phyloP scores from a whole-genome alignment of 2,797 vertebrate species.

The Merluccius polli region DNA sequence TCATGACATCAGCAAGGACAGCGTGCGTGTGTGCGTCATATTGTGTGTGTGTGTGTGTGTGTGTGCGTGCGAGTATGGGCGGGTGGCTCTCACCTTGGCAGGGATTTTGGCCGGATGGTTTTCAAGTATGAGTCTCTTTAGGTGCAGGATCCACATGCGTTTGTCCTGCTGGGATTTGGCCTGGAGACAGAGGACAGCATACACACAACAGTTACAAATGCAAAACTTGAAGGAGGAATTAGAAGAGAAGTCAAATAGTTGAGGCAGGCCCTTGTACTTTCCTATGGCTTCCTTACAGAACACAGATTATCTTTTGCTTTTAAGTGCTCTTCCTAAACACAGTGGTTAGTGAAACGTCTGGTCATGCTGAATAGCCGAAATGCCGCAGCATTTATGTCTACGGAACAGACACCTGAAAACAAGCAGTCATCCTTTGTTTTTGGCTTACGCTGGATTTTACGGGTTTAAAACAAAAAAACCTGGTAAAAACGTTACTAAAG shows the following conservation, averaged over 20 bases:
- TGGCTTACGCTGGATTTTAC: not conserved
- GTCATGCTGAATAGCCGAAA: constrained; percentile 39
- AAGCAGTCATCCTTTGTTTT: not conserved
- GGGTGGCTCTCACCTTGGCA: constrained; percentile 82
- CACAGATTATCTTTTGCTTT: constrained; percentile 36
- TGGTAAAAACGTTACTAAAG: not conserved
- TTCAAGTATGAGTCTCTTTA: constrained; percentile 97
- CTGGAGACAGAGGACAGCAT: constrained; percentile 62
- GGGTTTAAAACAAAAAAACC: not conserved
- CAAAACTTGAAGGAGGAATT: constrained; percentile 21
- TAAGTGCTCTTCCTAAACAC: constrained; percentile 30
- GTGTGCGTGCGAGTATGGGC: not conserved
- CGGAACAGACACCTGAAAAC: constrained; percentile 46
- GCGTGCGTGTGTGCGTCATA: not conserved
- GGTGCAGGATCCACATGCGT: constrained; percentile 94
- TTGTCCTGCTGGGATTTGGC: constrained; percentile 97
- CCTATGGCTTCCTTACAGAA: constrained; percentile 29
- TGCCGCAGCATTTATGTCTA: constrained; percentile 48
- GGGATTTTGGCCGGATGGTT: constrained; percentile 98
- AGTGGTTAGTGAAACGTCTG: constrained; percentile 36
- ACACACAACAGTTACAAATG: constrained; percentile 38
- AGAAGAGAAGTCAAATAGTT: constrained; percentile 19
- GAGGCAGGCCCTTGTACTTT: not conserved
- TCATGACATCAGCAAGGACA: constrained; percentile 10
- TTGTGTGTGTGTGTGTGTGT: not conserved